These are phyloP conservation scores for Agapornis canus DNA, from an alignment of 2,797 vertebrate genomes.

Conservation along the genomic window DNA sequence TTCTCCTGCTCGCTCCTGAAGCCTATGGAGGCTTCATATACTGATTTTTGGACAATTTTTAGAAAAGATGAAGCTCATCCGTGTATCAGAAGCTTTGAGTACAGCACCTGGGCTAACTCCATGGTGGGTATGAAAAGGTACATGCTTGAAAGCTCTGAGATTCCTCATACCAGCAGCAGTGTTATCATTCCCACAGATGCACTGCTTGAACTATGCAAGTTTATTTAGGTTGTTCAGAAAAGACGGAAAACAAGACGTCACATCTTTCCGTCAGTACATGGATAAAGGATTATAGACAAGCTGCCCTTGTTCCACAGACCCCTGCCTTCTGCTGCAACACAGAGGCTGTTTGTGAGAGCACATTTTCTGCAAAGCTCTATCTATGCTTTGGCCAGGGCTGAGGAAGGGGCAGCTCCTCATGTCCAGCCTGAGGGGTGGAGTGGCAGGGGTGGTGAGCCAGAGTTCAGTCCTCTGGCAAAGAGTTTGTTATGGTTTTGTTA, in stretches of 20 bases:
- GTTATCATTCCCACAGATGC: background rate
- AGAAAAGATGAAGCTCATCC: background rate
- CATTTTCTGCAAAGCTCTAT: background rate
- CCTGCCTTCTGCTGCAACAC: background rate
- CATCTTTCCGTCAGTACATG: background rate
- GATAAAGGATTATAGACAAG: background rate
- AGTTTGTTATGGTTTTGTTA: background rate
- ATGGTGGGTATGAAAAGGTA: background rate
- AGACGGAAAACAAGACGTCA: background rate
- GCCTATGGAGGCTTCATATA: background rate
- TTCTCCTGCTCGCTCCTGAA: background rate
- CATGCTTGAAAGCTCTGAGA: background rate
- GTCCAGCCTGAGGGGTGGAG: background rate
- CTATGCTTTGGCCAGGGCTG: background rate
- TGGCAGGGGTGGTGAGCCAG: background rate
- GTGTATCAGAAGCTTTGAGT: background rate
- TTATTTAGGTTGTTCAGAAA: background rate
- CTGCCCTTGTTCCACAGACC: background rate
- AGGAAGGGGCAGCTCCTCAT: background rate
- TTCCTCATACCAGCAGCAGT: background rate
- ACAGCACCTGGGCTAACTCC: background rate
- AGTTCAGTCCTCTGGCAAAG: background rate
- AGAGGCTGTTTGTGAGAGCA: background rate
- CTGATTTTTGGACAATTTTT: background rate
- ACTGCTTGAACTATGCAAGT: background rate